Base-by-base conservation (phyloP, 1,140 invertebrate species). In the Onthophagus taurus region DNA sequence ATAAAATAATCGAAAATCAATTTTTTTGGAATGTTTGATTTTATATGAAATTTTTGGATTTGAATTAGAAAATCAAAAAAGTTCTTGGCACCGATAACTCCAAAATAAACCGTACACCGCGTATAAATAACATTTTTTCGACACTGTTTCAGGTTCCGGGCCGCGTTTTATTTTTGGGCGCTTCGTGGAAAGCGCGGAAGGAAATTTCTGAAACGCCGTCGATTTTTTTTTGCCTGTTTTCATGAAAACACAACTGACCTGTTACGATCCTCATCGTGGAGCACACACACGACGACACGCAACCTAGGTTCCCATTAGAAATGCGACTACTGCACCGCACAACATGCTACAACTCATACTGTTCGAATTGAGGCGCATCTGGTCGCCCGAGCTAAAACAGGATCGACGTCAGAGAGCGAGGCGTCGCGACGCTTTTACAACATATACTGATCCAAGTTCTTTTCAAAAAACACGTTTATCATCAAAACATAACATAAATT, bases 221-320 rank as follows among this genome's bases (percentile, higher is more conserved):
- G 29, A n/a, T 30, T 30, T 30, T 11, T 30, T 30, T 4, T 11
- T 30, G 11, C 11, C 11, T 13, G 3, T 30, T 13, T 30, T 30
- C 29, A 11, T 30, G 11, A 2, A 11, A 30, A n/a, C 20, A 13
- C 16, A 31, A 49, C 47, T 49, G 36, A 49, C 47, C 47, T 49
- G 47, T 34, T 14, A 34, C 31, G 19, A 34, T 34, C 31, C 31
- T 34, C 31, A 34, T 34, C 13, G 9, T 34, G n/a, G n/a, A 16
- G 19, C 31, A 4, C 31, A 34, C 31, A 18, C 14, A 34, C 31
- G 16, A 12, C 12, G 12, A n/a, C 31, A 33, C 31, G 31, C 31
- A 14, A 17, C 14, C 31, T 34, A 14, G 31, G 12, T n/a, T n/a
- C 7, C 7, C 31, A n/a, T 7, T 7, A n/a, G n/a, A 4, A 14